These are phyloP conservation scores for Campoletis sonorensis DNA, from an alignment of 1,140 invertebrate species.

Conservation along the genomic window DNA sequence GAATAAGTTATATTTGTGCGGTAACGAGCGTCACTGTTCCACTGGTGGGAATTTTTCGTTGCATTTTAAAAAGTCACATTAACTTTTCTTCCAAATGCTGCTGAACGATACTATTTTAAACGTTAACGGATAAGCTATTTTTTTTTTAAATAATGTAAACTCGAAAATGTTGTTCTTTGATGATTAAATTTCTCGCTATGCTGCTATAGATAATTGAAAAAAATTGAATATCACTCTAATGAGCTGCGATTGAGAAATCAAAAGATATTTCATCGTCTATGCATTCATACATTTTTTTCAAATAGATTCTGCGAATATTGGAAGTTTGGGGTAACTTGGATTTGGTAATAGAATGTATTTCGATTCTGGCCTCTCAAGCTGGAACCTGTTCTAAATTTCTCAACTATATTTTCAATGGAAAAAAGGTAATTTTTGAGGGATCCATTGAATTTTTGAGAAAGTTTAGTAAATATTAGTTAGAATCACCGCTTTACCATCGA, in stretches of 20 bases:
- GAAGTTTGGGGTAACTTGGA: slow-evolving; percentile 36
- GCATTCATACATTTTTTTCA: background rate
- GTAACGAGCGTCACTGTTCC: background rate
- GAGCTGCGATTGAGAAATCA: too few relatives aligned
- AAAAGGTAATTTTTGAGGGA: slow-evolving; percentile 25
- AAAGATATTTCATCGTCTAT: too few relatives aligned
- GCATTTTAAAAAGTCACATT: background rate
- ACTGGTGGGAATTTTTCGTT: background rate
- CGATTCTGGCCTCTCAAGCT: background rate
- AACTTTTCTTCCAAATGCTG: background rate
- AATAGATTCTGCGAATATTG: slow-evolving; percentile 34
- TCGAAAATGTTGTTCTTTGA: too few relatives aligned
- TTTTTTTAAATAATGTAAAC: too few relatives aligned
- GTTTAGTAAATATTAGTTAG: too few relatives aligned
- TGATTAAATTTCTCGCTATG: too few relatives aligned
- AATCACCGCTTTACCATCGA: too few relatives aligned
- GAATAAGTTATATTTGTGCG: background rate
- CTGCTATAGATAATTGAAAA: too few relatives aligned
- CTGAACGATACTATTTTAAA: background rate
- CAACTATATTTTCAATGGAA: slow-evolving; percentile 33
- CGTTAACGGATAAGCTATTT: background rate
- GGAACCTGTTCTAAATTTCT: background rate
- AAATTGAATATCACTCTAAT: too few relatives aligned
- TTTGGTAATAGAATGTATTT: slow-evolving; percentile 26
- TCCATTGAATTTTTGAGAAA: background rate